phyloP scores from a whole-genome alignment of 1,140 invertebrate species.

The Cherax destructor region DNA sequence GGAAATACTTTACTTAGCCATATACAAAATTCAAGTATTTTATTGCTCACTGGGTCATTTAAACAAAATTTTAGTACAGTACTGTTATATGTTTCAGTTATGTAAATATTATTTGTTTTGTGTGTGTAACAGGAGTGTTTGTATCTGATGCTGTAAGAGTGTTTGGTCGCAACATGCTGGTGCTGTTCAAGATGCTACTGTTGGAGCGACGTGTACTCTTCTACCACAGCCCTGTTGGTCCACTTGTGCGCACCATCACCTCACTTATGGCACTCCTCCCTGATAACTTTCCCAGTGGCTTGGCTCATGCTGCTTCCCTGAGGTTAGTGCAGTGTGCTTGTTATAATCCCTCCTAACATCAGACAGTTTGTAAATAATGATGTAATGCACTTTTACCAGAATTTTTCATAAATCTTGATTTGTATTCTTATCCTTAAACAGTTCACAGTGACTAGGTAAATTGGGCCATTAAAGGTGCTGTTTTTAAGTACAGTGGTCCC shows the following conservation, averaged over 20 bases:
- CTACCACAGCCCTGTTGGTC: constrained; percentile 93
- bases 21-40: too few species aligned
- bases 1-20: too few species aligned
- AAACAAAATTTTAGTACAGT: too few species aligned
- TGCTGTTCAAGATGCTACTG: constrained; percentile 95
- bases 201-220: constrained; percentile 94
- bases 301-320: constrained; percentile 88
- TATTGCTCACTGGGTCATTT: too few species aligned
- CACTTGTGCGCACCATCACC: constrained; percentile 79
- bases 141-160: constrained; percentile 86
- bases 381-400: too few species aligned
- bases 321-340: constrained; percentile 78
- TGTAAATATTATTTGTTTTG: not conserved
- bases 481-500: too few species aligned
- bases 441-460: too few species aligned
- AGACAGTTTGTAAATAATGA: not conserved
- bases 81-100: constrained; percentile 2
- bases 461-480: too few species aligned
- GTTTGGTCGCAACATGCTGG: constrained; percentile 94
- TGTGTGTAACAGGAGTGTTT: constrained; percentile 83
- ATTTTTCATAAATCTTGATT: too few species aligned
- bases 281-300: constrained; percentile 90
- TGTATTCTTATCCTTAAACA: too few species aligned
- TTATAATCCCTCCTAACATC: not conserved
- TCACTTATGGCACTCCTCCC: constrained; percentile 93